Base-by-base conservation (phyloP, 2,888 invertebrate species). In the Synergus itoensis region DNA sequence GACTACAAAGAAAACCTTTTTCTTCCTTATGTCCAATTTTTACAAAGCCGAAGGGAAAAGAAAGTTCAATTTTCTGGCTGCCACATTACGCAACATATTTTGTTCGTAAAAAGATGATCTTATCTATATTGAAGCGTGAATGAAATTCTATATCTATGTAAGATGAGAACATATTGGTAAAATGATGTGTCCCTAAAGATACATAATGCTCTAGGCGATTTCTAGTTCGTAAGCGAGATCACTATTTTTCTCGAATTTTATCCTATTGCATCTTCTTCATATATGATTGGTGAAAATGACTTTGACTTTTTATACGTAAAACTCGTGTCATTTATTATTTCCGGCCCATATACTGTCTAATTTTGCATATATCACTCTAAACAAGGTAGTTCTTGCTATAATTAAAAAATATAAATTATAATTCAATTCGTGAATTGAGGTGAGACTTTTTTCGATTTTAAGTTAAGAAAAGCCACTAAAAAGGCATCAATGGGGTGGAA, bases 11-110 rank as follows among this genome's bases (percentile, higher is more conserved):
- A 14, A 62, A 62, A 14, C 1, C 3, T n/a, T 40, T n/a, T 57
- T 67, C 43, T 67, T 43, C n/a, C 41, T 65, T 65, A 12, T 41
- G 18, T 28, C 21, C 18, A 21, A 67, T 53, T 53, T 48, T 73
- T 53, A 73, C 36, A 73, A 73, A 53, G 36, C 16, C 69, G 11
- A 73, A 53, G 53, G 11, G 73, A 53, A 73, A 53, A 21, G 48
- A 73, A 73, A 73, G 53, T 73, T 73, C 73, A 73, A 73, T 73
- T 73, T 73, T 40, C 73, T 73, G 9, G 36, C 53, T 73, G 73
- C 48, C 53, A 73, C 53, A 73, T 73, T 48, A 73, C 9, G 73
- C 14, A 36, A 36, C 53, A 73, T 73, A 53, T 53, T 36, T 53
- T 73, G 18, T 48, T 53, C 53, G 16, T 73, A 53, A 73, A 73